Conservation (phyloP, 2,113 vertebrate species). For the Lates calcarifer region DNA sequence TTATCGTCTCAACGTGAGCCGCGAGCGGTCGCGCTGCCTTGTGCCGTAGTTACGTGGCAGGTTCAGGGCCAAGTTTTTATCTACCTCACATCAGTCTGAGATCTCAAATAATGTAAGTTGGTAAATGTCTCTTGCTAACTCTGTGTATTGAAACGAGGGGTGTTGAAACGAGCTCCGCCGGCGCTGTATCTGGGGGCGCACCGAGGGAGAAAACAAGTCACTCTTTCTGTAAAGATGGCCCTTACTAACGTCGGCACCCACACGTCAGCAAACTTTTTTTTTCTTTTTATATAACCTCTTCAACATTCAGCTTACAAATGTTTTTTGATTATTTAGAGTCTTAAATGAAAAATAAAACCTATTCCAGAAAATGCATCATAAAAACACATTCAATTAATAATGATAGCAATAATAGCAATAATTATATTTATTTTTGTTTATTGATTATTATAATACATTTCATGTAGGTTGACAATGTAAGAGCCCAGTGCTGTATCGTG, state of each 20-base stretch:
- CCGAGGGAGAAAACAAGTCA: neutral
- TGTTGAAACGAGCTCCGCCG: neutral
- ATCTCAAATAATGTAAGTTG: too few species aligned
- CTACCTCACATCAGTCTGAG: neutral
- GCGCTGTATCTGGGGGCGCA: neutral
- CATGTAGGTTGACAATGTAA: too few species aligned
- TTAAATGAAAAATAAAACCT: too few species aligned
- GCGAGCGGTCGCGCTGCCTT: neutral
- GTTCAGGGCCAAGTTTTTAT: accelerated
- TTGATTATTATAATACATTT: too few species aligned
- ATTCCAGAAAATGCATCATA: too few species aligned
- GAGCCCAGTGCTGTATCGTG: too few species aligned
- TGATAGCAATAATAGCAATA: too few species aligned
- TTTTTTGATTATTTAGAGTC: too few species aligned
- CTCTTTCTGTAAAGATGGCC: neutral
- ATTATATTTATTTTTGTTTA: too few species aligned
- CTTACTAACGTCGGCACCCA: neutral
- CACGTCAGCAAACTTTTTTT: neutral
- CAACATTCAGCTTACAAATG: too few species aligned
- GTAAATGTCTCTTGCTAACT: neutral
- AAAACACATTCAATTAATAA: too few species aligned
- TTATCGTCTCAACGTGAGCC: accelerated
- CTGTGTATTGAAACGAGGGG: neutral
- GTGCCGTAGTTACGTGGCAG: neutral
- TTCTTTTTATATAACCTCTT: too few species aligned